Evolutionary conservation across 2,113 vertebrate genomes (phyloP), one percentile per base, ranked within the genome.

Genomic region (Phalacrocorax brasilianus): DNA sequence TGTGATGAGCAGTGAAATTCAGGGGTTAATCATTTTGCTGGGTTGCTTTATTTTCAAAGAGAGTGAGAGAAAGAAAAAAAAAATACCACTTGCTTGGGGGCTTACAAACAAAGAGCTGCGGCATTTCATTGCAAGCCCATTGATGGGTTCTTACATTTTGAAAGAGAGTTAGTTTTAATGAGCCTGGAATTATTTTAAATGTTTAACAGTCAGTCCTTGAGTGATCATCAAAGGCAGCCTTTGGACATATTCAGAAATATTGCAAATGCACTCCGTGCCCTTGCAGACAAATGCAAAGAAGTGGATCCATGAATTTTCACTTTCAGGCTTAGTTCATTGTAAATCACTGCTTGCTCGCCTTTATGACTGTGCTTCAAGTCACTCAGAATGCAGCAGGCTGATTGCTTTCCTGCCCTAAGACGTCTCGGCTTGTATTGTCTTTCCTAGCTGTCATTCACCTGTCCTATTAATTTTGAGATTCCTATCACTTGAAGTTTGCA

Each of bases 171-270:
- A 59, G 68, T 88, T 85, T 97, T 97, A 96, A 95, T 97, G 89
- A 94, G 91, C 58, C 52, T 96, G 76, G 78, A 96, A 94, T 92
- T 83, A 93, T 88, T 94, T 95, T 91, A 85, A 77, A 96, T 89
- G 89, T 97, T 96, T 96, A 94, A 92, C 78, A 95, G 97, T 94
- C 95, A 94, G 8, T 94, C 88, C 66, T 93, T 93, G 97, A 97
- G 74, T 82, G 85, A 96, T 96, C 95, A 96, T 91, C 91, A 92
- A 95, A 96, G 87, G 93, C 92, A 97, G 74, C 85, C 66, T 95
- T 91, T 73, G 83, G 78, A 96, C 89, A 14, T 28, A 65, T 96
- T 95, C 82, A 59, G 94, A 97, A 97, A 93, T 92, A 93, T 5
- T 89, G 93, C 94, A 96, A 96, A 81, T 89, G 56, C 71, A 76